These are phyloP conservation scores for Bostrychus sinensis DNA, from an alignment of 2,113 vertebrate species.

Conservation along the genomic window DNA sequence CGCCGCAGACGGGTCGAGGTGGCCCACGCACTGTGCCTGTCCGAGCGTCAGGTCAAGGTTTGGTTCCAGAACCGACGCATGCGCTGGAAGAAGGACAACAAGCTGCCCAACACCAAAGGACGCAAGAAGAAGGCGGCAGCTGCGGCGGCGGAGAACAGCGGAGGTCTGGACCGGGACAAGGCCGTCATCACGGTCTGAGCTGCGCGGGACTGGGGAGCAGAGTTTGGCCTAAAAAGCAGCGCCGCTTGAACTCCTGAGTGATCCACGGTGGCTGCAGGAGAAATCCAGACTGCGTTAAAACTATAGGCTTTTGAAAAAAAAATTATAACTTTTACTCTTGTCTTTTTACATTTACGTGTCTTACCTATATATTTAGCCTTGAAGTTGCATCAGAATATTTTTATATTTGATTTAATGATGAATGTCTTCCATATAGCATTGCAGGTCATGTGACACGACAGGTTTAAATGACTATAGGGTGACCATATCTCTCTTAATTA, in stretches of 20 bases:
- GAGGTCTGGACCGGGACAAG: neutral
- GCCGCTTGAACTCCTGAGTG: slow-evolving; percentile 14
- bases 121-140: slow-evolving; percentile 60
- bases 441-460: slow-evolving; percentile 8
- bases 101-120: slow-evolving; percentile 75
- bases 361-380: slow-evolving; percentile 4
- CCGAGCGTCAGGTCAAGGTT: slow-evolving; percentile 75
- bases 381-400: neutral
- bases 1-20: slow-evolving; percentile 72
- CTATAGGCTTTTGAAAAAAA: neutral
- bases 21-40: slow-evolving; percentile 65
- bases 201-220: neutral
- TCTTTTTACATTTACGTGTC: neutral
- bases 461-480: slow-evolving; percentile 6
- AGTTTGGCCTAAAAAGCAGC: slow-evolving; percentile 13
- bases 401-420: slow-evolving; percentile 17
- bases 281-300: slow-evolving; percentile 16
- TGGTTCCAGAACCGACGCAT: slow-evolving; percentile 79
- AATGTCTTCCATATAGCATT: slow-evolving; percentile 14
- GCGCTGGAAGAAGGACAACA: slow-evolving; percentile 79
- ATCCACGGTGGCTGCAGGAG: slow-evolving; percentile 28
- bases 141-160: neutral
- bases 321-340: slow-evolving; percentile 10
- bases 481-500: slow-evolving; percentile 1
- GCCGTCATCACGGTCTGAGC: slow-evolving; percentile 42